Conservation (phyloP, 2,113 vertebrate genomes). For the Nansenia antarctica region DNA sequence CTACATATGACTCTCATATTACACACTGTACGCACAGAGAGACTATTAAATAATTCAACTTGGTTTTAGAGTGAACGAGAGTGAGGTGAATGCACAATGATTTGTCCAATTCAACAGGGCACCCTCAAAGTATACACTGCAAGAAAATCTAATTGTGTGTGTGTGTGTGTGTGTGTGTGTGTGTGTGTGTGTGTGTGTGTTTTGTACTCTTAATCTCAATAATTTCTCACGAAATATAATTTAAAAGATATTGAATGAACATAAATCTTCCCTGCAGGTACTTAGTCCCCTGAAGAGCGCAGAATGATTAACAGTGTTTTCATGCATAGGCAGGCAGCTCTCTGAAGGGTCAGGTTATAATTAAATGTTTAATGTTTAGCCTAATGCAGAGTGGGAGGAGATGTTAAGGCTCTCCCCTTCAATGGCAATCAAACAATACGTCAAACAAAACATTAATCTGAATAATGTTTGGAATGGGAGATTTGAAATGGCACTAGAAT, state of each 20-base stretch:
- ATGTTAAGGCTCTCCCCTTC: background rate
- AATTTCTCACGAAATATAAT: constrained; percentile 48
- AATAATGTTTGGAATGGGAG: background rate
- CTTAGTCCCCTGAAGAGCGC: background rate
- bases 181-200: constrained; percentile 1
- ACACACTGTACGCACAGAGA: background rate
- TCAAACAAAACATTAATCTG: constrained; percentile 24
- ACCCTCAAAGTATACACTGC: background rate
- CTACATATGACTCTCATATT: background rate
- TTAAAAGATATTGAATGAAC: constrained; percentile 50
- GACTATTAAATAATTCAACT: no score
- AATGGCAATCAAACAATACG: constrained; percentile 12
- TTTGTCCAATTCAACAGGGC: background rate
- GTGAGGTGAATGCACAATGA: no score
- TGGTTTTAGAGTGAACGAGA: no score
- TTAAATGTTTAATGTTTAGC: constrained; percentile 10
- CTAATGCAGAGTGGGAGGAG: background rate
- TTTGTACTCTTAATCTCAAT: constrained; percentile 28
- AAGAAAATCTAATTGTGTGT: background rate
- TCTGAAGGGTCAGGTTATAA: constrained; percentile 2
- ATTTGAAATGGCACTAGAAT: background rate
- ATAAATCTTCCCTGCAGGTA: constrained; percentile 32
- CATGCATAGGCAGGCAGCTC: constrained; percentile 19
- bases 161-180: background rate
- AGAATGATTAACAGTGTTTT: constrained; percentile 34